Conservation (phyloP, 2,888 invertebrate genomes). For the Sminthurinus aureus region DNA sequence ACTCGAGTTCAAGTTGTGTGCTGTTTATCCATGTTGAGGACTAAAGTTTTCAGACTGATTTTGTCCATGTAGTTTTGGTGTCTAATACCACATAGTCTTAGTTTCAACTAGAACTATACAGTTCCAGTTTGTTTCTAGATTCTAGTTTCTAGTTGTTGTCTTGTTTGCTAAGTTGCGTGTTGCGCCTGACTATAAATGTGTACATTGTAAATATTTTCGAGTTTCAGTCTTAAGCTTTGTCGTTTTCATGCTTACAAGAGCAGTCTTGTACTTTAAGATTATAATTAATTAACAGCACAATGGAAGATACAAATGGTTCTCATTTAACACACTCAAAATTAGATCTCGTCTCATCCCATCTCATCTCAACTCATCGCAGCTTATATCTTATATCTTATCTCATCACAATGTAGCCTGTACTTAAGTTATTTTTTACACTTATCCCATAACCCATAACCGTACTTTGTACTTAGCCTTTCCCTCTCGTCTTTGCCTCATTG, state of each 20-base stretch:
- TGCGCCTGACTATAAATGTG: no score
- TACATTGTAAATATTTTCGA: no score
- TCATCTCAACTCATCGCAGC: not conserved
- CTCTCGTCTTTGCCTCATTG: not conserved
- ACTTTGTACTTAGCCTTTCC: not conserved
- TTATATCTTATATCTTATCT: not conserved
- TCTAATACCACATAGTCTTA: no score
- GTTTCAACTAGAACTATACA: no score
- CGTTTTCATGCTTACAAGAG: not conserved
- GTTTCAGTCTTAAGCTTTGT: not conserved
- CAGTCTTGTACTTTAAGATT: conserved; percentile 19
- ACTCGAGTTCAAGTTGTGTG: no score
- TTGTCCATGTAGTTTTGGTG: no score
- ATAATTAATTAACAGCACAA: conserved; percentile 34
- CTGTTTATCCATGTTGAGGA: no score
- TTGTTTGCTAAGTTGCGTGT: no score
- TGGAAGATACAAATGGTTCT: conserved; percentile 31
- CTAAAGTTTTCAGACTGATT: no score
- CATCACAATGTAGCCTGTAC: not conserved
- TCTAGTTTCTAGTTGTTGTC: no score
- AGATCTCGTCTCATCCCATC: conserved; percentile 11
- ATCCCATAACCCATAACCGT: no score
- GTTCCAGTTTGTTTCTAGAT: no score
- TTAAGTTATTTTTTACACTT: not conserved
- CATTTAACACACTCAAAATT: conserved; percentile 30